phyloP scores from a whole-genome alignment of 2,888 invertebrate species.

The Aspidiotus rigidus region DNA sequence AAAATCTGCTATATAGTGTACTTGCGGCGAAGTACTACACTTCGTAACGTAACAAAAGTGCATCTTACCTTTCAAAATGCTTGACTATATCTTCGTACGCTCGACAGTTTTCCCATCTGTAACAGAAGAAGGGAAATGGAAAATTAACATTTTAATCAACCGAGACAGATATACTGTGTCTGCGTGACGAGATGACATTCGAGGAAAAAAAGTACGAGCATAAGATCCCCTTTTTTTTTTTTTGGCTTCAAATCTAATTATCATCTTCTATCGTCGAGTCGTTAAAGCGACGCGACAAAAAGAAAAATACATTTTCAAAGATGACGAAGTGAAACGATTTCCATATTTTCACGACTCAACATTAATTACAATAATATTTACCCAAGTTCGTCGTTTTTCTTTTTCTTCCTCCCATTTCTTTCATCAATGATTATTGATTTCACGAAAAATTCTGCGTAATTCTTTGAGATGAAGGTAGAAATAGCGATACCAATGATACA shows the following conservation, averaged over 20 bases:
- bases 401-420: not conserved
- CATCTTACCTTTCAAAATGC: slow-evolving; percentile 80
- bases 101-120: slow-evolving; percentile 86
- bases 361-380: slow-evolving; percentile 18
- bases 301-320: not conserved
- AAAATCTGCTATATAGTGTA: not conserved
- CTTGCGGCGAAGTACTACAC: not conserved
- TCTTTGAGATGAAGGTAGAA: slow-evolving; percentile 6
- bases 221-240: not conserved
- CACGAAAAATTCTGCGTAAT: slow-evolving; percentile 30
- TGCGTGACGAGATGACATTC: not conserved
- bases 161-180: not conserved
- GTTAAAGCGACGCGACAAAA: slow-evolving; percentile 12
- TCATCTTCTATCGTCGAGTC: not conserved
- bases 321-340: not conserved
- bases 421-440: slow-evolving; percentile 27
- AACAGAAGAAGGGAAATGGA: slow-evolving; percentile 42
- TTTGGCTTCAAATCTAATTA: not conserved
- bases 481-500: slow-evolving; percentile 8
- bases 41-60: slow-evolving; percentile 1
- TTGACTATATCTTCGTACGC: slow-evolving; percentile 92
- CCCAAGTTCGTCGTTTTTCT: slow-evolving; percentile 12
- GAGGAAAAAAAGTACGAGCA: not conserved
- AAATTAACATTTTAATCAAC: not conserved
- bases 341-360: not conserved